Percentiles rank a stretch among this genome's conserved stretches.
Conservation (phyloP, 2,888 invertebrate genomes). For the Gortyna flavago region DNA sequence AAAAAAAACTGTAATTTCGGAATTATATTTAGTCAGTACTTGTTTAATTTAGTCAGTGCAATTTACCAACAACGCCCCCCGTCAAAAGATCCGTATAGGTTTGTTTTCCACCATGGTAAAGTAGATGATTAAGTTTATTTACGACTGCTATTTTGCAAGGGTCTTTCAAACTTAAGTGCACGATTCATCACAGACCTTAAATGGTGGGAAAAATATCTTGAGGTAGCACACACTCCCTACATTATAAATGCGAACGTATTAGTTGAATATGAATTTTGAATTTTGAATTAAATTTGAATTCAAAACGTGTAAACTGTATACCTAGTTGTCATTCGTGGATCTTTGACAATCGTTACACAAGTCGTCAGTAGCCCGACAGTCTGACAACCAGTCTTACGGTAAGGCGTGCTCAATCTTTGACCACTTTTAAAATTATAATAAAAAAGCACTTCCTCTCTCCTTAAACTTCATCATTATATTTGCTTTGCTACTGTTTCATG, state of each 20-base stretch:
- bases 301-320: too few species aligned
- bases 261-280: not conserved
- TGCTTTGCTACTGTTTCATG: too few species aligned
- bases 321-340: not conserved
- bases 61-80: too few species aligned
- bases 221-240: not conserved
- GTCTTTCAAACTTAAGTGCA: constrained; percentile 33
- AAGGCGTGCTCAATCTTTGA: too few species aligned
- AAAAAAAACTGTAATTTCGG: not conserved
- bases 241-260: not conserved
- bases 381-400: not conserved
- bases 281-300: too few species aligned
- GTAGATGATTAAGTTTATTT: constrained; percentile 41
- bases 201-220: not conserved
- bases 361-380: not conserved
- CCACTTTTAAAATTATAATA: too few species aligned
- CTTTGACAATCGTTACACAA: not conserved
- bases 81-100: not conserved
- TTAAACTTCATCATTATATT: too few species aligned
- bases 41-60: too few species aligned
- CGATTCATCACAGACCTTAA: constrained; percentile 49
- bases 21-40: not conserved
- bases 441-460: too few species aligned
- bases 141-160: constrained; percentile 32
- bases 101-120: constrained; percentile 12